Base-by-base conservation (phyloP, 2,113 vertebrate species). In the Macquaria australasica region DNA sequence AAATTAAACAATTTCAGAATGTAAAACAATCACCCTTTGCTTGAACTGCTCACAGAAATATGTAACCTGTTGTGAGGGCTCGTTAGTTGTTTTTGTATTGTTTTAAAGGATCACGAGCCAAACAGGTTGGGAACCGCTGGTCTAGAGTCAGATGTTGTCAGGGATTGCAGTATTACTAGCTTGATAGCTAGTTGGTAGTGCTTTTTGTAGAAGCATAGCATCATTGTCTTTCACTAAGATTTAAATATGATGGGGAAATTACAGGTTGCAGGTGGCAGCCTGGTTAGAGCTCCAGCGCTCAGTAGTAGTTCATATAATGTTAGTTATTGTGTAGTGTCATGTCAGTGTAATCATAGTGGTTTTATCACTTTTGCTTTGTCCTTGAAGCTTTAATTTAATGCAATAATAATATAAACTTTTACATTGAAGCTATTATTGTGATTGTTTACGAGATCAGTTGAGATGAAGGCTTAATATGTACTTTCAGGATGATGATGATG, bases 301-400 rank as follows among this genome's bases (percentile, higher is more conserved):
- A 48, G 51, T 73, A 14, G 41, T 48, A 41, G n/a, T 59, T 64
- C 20, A 68, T 31, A 74, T 58, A 59, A 74, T 67, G n/a, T 23
- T 63, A 34, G 79, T 66, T 34, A 73, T 66, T 20, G 8, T 56
- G 14, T 8, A 7, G 10, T 18, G 1, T 62, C 16, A n/a, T 53
- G 58, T 21, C 43, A 43, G 31, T 64, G 18, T 37, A 56, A 31
- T 64, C 5, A 55, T 4, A 66, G 37, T 34, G 20, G 1, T 34
- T 73, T 25, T n/a, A 15, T 48, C 50, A 5, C 25, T 68, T 67
- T 45, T 59, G 16, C 9, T 45, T 45, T 60, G 5, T n/a, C 6
- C 25, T 37, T 48, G 6, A 21, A 50, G 53, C 63, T 76, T 76
- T 69, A 58, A 56, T 73, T 43, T 15, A 31, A 48, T 55, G 14